Percentiles rank a stretch among this genome's conserved stretches.
These are phyloP conservation scores for Euura lappo DNA, from an alignment of 1,140 invertebrate genomes.

Conservation along the genomic window DNA sequence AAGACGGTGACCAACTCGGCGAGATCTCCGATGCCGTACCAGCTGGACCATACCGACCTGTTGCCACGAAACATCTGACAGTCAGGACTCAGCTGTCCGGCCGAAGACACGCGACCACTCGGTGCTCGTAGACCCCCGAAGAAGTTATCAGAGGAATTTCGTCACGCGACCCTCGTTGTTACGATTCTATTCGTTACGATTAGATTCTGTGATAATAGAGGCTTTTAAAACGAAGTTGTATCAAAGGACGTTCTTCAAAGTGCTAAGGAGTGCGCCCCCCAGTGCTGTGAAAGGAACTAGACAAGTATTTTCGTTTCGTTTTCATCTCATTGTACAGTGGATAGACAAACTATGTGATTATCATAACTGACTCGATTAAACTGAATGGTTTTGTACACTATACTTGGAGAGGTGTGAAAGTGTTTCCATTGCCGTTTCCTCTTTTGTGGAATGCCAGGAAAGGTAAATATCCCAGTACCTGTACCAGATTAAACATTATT, in stretches of 20 bases:
- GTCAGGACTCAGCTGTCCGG: slow-evolving; percentile 52
- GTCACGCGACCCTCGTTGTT: not conserved
- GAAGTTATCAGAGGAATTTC: not conserved
- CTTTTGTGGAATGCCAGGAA: slow-evolving; percentile 53
- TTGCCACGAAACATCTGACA: slow-evolving; percentile 30
- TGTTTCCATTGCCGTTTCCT: not conserved
- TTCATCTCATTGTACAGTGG: not conserved
- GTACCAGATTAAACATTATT: too few relatives aligned
- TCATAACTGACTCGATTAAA: not conserved
- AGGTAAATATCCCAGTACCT: slow-evolving; percentile 41
- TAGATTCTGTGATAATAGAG: too few relatives aligned
- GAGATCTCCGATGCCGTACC: slow-evolving; percentile 24
- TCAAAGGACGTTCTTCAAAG: too few relatives aligned
- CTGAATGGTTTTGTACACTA: not conserved
- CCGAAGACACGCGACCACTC: slow-evolving; percentile 28
- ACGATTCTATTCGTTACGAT: too few relatives aligned
- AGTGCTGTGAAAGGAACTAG: not conserved
- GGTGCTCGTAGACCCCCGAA: not conserved
- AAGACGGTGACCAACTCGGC: slow-evolving; percentile 10
- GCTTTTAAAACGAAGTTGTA: too few relatives aligned
- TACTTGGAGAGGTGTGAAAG: not conserved
- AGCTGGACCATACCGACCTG: slow-evolving; percentile 32
- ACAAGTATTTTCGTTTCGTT: not conserved
- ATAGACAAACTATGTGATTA: slow-evolving; percentile 4
- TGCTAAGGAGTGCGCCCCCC: too few relatives aligned